Evolutionary conservation across 2,797 vertebrate species (phyloP).

Genomic region (Cyprinella venusta): DNA sequence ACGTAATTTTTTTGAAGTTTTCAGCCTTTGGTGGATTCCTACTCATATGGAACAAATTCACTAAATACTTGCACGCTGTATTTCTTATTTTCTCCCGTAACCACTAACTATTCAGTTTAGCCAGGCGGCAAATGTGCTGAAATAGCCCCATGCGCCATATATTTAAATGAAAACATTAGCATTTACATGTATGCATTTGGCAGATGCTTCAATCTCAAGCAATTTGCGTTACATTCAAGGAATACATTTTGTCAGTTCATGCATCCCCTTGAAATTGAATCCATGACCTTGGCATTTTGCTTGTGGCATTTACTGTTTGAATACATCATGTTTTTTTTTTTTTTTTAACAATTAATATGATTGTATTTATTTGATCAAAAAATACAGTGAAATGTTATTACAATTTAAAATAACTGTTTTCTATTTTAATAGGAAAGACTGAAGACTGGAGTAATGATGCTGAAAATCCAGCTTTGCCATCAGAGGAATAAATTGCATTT

Average conservation of each 20-base stretch:
- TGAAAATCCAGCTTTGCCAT: too few relatives aligned
- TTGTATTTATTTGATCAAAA: neutral
- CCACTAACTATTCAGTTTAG: neutral
- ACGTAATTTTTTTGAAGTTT: neutral
- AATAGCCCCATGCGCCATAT: neutral
- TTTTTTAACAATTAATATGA: too few relatives aligned
- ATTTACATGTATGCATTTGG: neutral
- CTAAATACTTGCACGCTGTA: neutral
- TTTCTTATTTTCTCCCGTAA: neutral
- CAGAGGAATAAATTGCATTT: too few relatives aligned
- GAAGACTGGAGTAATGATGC: too few relatives aligned
- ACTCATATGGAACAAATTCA: neutral
- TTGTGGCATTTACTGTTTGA: neutral
- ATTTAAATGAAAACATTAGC: neutral
- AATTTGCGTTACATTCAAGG: neutral
- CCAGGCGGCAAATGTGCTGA: neutral
- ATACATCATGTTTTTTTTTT: too few relatives aligned
- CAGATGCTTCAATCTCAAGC: neutral
- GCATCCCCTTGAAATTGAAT: neutral
- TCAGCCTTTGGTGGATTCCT: neutral
- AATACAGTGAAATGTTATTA: neutral
- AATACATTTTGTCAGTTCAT: neutral
- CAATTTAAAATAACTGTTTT: neutral
- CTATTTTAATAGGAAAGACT: too few relatives aligned
- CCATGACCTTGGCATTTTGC: neutral